Base-by-base conservation (phyloP, 30 jellyfish, hydroid and myxozoan species). In the Aurelia coerulea region DNA sequence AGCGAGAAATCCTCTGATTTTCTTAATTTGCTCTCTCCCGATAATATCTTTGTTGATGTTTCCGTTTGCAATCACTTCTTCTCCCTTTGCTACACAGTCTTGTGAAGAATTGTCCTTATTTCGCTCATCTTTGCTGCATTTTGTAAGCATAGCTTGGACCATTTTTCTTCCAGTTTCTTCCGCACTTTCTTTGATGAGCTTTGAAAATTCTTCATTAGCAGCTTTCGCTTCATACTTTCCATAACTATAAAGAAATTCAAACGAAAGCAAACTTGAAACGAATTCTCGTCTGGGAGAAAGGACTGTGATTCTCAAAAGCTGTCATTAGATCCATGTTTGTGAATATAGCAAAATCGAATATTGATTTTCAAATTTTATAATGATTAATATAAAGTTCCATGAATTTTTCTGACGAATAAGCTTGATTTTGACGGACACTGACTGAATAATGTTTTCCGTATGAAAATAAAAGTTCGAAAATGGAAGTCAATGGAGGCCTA, bases 171-270 rank as follows among this genome's bases (percentile, higher is more conserved):
- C 90, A 7, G 74, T 51, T 32, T 72, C 90, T 4, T 63, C 37
- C 8, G 80, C 90, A 11, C 73, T 49, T 6, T 80, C 33, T 39
- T 64, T 17, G 41, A 65, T 52, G 63, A 65, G 33, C 8, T 4
- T 13, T 18, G 39, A 29, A 15, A 65, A 51, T 18, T 62, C 90
- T 16, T 64, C 80, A 37, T 65, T 60, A 9, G 80, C 90, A 19
- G 80, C 90, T 35, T 60, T 12, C 7, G 80, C 90, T 37, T 80
- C 90, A 37, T 49, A 51, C 67, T 80, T 37, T 41, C 67, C 90
- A 23, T 63, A 67, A 6, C 82, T 69, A 29, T 3, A 31, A 37
- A 29, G 31, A 29, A 73, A 39, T 70, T 37, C 11, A 33, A 70
- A 1, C n/a, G 31, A n/a, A n/a, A 60, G 31, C 10, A 60, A 65